Evolutionary conservation across 2,113 vertebrate species (phyloP).

Genomic region (Cynocephalus volans): DNA sequence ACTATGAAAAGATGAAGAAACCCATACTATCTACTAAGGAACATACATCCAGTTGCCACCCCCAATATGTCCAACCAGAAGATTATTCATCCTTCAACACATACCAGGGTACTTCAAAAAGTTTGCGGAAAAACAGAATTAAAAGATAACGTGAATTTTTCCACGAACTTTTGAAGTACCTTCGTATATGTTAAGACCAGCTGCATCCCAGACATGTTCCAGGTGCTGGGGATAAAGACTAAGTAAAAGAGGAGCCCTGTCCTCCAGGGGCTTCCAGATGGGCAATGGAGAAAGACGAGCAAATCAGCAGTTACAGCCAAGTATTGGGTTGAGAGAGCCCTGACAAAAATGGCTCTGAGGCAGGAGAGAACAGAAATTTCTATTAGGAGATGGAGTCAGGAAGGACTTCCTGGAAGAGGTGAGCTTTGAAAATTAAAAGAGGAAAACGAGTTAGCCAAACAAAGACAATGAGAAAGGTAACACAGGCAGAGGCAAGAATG

Average conservation of each 20-base stretch:
- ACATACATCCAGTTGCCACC: slow-evolving; percentile 35
- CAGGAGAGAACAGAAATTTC: neutral
- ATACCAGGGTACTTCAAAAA: too few species aligned
- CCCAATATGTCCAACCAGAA: slow-evolving; percentile 7
- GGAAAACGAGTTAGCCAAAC: slow-evolving; percentile 16
- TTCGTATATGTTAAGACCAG: slow-evolving; percentile 15
- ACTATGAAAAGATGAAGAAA: slow-evolving; percentile 67
- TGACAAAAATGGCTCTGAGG: neutral
- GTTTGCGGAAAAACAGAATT: too few species aligned
- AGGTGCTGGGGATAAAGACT: slow-evolving; percentile 27
- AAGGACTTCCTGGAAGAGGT: slow-evolving; percentile 42
- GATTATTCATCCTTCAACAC: slow-evolving; percentile 52
- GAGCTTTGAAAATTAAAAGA: slow-evolving; percentile 36
- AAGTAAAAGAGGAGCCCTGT: slow-evolving; percentile 30
- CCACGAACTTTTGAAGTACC: too few species aligned
- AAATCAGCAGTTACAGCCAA: slow-evolving; percentile 10
- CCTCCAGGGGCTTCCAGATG: slow-evolving; percentile 16
- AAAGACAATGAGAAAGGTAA: slow-evolving; percentile 46
- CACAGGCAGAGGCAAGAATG: neutral
- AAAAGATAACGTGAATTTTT: too few species aligned
- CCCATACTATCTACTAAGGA: slow-evolving; percentile 10
- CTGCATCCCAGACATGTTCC: neutral
- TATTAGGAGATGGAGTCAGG: neutral
- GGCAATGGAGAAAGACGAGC: neutral
- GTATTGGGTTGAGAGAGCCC: slow-evolving; percentile 18